These are phyloP conservation scores for Drosophila malerkotliana DNA, from an alignment of 1,140 invertebrate species.

Conservation along the genomic window DNA sequence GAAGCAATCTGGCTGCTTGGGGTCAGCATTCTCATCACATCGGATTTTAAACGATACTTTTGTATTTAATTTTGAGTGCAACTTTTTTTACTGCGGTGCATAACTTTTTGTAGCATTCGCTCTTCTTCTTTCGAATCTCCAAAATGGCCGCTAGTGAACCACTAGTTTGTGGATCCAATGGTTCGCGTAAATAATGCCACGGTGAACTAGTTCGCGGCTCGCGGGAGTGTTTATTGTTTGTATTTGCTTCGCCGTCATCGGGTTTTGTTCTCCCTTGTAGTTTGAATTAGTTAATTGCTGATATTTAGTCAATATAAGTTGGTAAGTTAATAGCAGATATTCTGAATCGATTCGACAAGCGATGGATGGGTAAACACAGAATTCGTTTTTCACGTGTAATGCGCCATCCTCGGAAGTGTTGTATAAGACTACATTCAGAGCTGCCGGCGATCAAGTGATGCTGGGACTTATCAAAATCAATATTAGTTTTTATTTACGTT, in stretches of 20 bases:
- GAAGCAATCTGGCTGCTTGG: conserved; percentile 45
- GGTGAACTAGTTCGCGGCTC: conserved; percentile 35
- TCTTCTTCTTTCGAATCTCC: conserved; percentile 53
- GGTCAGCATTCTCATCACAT: conserved; percentile 64
- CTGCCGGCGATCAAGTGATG: background rate
- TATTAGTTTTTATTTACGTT: background rate
- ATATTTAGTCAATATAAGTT: background rate
- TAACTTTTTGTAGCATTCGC: conserved; percentile 57
- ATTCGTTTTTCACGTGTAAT: conserved; percentile 28
- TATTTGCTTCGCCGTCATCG: conserved; percentile 25
- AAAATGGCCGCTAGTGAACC: conserved; percentile 71
- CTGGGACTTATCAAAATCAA: background rate
- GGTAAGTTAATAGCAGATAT: background rate
- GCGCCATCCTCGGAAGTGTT: conserved; percentile 32
- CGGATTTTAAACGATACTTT: conserved; percentile 38
- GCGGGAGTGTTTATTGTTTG: conserved; percentile 44
- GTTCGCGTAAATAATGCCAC: conserved; percentile 44
- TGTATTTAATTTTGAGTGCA: conserved; percentile 61
- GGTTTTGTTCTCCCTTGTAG: background rate
- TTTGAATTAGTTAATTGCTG: conserved; percentile 12
- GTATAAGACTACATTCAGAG: conserved; percentile 10
- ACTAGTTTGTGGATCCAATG: conserved; percentile 24
- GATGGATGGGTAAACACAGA: background rate
- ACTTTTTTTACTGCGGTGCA: conserved; percentile 71
- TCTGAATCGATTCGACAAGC: background rate